Percentiles rank a stretch among this genome's conserved stretches.
Conservation (phyloP, 64 coral and sea anemone species). For the Platygyra sinensis region DNA sequence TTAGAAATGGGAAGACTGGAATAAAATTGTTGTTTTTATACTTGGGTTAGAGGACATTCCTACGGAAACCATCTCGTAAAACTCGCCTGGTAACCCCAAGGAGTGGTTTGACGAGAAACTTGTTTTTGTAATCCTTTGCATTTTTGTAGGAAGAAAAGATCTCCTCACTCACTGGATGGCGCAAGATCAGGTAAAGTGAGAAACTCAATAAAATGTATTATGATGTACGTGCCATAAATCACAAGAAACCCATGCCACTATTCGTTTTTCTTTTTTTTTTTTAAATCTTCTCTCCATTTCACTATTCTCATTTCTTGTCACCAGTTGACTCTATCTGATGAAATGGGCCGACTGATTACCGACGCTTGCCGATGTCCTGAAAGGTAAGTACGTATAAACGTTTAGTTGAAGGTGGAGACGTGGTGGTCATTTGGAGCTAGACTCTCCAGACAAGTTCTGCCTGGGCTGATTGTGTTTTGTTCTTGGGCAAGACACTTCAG, state of each 20-base stretch:
- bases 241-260: too few species aligned
- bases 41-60: too few species aligned
- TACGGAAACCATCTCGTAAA: too few species aligned
- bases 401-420: too few species aligned
- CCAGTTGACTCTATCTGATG: conserved; percentile 18
- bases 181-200: conserved; percentile 15
- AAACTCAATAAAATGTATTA: background rate
- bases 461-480: too few species aligned
- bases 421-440: too few species aligned
- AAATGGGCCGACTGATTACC: background rate
- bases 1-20: background rate
- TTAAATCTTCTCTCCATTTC: background rate
- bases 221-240: too few species aligned
- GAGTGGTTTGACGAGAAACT: too few species aligned
- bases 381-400: background rate
- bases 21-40: too few species aligned
- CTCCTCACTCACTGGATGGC: conserved; percentile 43
- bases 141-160: conserved; percentile 26
- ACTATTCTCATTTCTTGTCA: background rate
- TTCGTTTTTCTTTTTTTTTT: background rate
- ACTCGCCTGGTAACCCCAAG: too few species aligned
- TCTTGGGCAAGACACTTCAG: too few species aligned
- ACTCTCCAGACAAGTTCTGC: too few species aligned
- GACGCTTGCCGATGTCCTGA: background rate
- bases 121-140: background rate